Conservation (phyloP, 2,888 invertebrate species). For the Andrena trimmerana region DNA sequence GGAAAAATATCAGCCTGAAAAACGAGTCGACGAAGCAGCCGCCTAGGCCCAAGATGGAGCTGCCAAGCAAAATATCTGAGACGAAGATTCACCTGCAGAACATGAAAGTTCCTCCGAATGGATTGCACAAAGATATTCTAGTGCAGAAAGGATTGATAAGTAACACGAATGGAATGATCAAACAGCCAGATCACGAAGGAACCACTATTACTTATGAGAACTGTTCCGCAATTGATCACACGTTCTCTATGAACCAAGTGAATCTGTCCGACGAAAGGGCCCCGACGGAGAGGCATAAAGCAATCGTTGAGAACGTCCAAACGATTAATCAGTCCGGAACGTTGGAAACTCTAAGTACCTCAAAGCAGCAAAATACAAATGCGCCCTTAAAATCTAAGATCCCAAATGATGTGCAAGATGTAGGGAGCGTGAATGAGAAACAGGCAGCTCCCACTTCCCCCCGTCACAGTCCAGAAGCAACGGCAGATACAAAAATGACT, state of each 20-base stretch:
- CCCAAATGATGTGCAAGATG: conserved; percentile 3
- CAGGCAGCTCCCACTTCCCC: conserved; percentile 24
- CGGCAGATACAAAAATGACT: conserved; percentile 34
- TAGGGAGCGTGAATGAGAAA: conserved; percentile 28
- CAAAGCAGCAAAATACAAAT: conserved; percentile 31
- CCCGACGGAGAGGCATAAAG: conserved; percentile 36
- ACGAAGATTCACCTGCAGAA: conserved; percentile 75
- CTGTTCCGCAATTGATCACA: conserved; percentile 70
- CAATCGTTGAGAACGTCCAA: conserved; percentile 49
- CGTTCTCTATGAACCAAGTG: conserved; percentile 77
- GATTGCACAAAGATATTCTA: conserved; percentile 78
- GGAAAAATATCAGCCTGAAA: conserved; percentile 67
- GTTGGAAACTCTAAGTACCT: conserved; percentile 31
- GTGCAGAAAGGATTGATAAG: conserved; percentile 72
- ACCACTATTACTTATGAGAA: conserved; percentile 59
- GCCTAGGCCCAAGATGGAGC: conserved; percentile 78
- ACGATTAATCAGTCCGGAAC: conserved; percentile 42
- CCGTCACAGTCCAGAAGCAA: conserved; percentile 20
- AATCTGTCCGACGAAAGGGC: conserved; percentile 74
- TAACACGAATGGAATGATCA: conserved; percentile 77
- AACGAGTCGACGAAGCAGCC: conserved; percentile 70
- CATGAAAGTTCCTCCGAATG: conserved; percentile 75
- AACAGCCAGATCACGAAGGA: conserved; percentile 67
- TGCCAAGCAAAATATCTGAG: conserved; percentile 78
- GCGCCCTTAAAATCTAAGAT: conserved; percentile 27